Conservation (phyloP, 2,888 invertebrate species). For the Caenorhabditis becei region DNA sequence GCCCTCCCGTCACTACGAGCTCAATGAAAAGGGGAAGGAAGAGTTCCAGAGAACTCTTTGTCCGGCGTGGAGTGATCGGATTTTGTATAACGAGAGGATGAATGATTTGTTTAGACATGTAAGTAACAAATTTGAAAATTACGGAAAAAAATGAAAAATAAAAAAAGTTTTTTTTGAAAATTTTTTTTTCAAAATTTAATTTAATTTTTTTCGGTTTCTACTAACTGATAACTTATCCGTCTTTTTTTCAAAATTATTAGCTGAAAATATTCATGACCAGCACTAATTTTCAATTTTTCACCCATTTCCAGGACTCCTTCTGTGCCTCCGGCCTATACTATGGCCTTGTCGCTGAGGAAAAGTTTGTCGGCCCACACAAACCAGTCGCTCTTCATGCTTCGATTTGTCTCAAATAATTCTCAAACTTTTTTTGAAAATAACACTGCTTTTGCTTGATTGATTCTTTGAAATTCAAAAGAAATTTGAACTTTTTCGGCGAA, state of each 20-base stretch:
- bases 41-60: slow-evolving; percentile 71
- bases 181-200: not conserved
- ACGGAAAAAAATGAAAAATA: no score
- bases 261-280: not conserved
- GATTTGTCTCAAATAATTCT: slow-evolving; percentile 71
- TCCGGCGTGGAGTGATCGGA: slow-evolving; percentile 74
- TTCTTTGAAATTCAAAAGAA: slow-evolving; percentile 1
- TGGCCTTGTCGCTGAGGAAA: slow-evolving; percentile 73
- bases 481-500: slow-evolving; percentile 28
- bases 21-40: slow-evolving; percentile 68
- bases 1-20: slow-evolving; percentile 73
- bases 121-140: slow-evolving; percentile 13
- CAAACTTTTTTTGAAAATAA: not conserved
- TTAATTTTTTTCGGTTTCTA: no score
- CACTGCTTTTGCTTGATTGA: not conserved
- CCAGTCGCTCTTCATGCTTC: slow-evolving; percentile 73
- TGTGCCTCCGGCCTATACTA: slow-evolving; percentile 76
- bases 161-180: no score
- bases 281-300: not conserved
- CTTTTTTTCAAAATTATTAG: no score
- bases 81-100: slow-evolving; percentile 71
- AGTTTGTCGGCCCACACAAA: slow-evolving; percentile 72
- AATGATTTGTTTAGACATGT: slow-evolving; percentile 74
- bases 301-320: slow-evolving; percentile 72
- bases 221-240: no score